Percentiles rank a stretch among this genome's conserved stretches.
These are phyloP conservation scores for Glyphotaelius pellucidus DNA, from an alignment of 2,888 invertebrate genomes.

Conservation along the genomic window DNA sequence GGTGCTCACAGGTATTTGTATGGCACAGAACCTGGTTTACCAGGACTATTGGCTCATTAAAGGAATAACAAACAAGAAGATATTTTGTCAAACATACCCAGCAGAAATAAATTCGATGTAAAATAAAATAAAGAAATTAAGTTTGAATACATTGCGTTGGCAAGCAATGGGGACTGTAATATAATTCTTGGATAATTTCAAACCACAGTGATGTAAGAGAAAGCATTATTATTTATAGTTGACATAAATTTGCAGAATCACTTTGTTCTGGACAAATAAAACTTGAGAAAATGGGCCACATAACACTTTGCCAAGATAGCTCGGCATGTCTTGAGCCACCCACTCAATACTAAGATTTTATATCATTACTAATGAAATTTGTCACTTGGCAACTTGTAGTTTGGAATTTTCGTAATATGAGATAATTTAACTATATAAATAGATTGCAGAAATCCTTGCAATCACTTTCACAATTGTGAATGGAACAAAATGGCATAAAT, in stretches of 20 bases:
- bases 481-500: too few species aligned
- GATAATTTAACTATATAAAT: background rate
- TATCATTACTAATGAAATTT: background rate
- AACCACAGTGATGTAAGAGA: slow-evolving; percentile 40
- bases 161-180: too few species aligned
- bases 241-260: background rate
- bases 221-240: slow-evolving; percentile 28
- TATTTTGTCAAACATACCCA: too few species aligned
- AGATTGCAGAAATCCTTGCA: too few species aligned
- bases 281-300: slow-evolving; percentile 3
- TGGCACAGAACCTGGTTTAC: too few species aligned
- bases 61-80: too few species aligned
- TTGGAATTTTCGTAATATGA: background rate
- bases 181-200: background rate
- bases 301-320: slow-evolving; percentile 13
- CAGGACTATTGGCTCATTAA: too few species aligned
- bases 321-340: background rate
- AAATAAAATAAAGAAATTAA: too few species aligned
- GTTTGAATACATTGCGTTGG: too few species aligned
- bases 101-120: too few species aligned
- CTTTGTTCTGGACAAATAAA: slow-evolving; percentile 3
- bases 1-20: background rate
- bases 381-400: background rate
- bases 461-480: too few species aligned
- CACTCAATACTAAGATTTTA: background rate